Base-by-base conservation (phyloP, 2,797 vertebrate genomes). In the Triplophysa yarkandensis region DNA sequence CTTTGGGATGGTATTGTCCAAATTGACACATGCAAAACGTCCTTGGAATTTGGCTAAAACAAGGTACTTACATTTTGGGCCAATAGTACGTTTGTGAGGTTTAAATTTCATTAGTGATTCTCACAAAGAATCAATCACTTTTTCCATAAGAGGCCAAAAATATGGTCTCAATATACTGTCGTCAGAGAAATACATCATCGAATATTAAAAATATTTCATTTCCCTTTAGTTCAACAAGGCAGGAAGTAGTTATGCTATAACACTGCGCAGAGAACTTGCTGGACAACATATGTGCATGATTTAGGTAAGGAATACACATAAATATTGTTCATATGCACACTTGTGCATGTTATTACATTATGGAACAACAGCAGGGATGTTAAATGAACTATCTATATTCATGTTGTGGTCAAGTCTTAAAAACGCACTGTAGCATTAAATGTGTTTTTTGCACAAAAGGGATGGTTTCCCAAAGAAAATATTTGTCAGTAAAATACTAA, bases 281-380 rank as follows among this genome's bases (percentile, higher is more conserved):
- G 48, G 44, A 44, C 21, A 34, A 57, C 78, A 73, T 19, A 54
- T 75, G 63, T 28, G 16, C 7, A 9, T 67, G 74, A 54, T 73
- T 54, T 78, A 11, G 73, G 57, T 27, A 43, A 64, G 25, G 69
- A 67, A 68, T 75, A 71, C 68, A 77, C 85, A 81, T 66, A 76
- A 36, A 68, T 41, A 78, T 63, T 76, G 76, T 79, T 75, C 78
- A 68, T 70, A 71, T 54, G 81, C 77, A 64, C 27, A 25, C 17
- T 17, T 54, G 52, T 78, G 16, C 65, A 36, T 76, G 80, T 66
- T 63, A 87, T 76, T 83, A 73, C 28, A 57, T 68, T 9, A 61
- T 65, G 71, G 74, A 86, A 86, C 78, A 77, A 74, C 71, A 67
- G 54, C 48, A 71, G 65, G 30, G 62, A 68, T 28, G 50, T 65